Base-by-base conservation (phyloP, 2,113 vertebrate genomes). In the Mandrillus leucophaeus region DNA sequence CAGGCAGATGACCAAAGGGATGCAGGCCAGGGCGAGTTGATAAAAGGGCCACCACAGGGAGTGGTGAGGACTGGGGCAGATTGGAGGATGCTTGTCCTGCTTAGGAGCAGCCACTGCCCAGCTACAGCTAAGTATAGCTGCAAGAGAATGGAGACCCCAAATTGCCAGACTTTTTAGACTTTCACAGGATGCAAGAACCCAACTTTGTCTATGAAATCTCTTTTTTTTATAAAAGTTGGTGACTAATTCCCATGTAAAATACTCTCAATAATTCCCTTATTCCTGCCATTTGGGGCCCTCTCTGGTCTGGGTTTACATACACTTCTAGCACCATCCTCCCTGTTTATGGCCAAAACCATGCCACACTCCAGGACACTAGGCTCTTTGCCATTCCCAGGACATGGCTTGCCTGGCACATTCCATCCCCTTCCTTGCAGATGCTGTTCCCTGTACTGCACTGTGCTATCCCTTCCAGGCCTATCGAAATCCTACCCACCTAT, bases 371-470 rank as follows among this genome's bases (percentile, higher is more conserved):
- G 79, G 35, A 50, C 59, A 45, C 7, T 0, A 0, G 52, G 70
- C 30, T 81, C 0, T 25, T 12, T 52, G 76, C 20, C 2, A 2
- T 40, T 73, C 68, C 43, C 32, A 25, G 70, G 52, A 30, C 6
- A 2, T 0, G 3, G 2, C 40, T 61, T 17, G 9, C 5, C 22
- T 0, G 0, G 17, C 72, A 17, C 75, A 10, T 59, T 35, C 45
- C n/a, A 5, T 9, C 40, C 20, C 40, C 20, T 40, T 55, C 76
- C n/a, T 25, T 18, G 59, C 35, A 1, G 13, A 43, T 4, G 6
- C 93, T 52, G 23, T 85, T n/a, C 40, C 66, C 57, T 13, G 25
- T 1, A 1, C 16, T 5, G 16, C 1, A 35, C 5, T 20, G 40
- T 5, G 12, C 48, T 10, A 25, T 23, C 6, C 32, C 78, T 81